Conservation (phyloP, 2,888 invertebrate genomes). For the Eilema sororculum region DNA sequence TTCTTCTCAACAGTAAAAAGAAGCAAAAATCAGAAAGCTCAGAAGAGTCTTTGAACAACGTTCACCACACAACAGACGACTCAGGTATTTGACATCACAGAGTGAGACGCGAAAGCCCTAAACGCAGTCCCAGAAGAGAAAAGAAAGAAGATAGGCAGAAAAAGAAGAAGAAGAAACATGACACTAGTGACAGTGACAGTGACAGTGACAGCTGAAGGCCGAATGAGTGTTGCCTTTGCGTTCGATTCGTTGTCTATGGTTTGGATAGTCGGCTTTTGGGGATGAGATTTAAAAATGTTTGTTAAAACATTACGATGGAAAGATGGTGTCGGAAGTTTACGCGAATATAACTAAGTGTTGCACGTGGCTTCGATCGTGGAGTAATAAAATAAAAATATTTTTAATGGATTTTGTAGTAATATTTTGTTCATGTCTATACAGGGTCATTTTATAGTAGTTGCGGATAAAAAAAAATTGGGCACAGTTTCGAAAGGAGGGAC, state of each 20-base stretch:
- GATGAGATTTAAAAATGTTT: constrained; percentile 12
- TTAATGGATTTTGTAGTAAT: not conserved
- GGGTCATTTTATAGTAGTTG: too few relatives aligned
- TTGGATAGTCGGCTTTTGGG: constrained; percentile 28
- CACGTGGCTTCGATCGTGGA: too few relatives aligned
- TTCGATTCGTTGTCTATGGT: constrained; percentile 45
- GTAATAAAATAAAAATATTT: not conserved
- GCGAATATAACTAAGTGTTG: not conserved
- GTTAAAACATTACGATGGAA: constrained; percentile 5
- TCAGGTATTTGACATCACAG: constrained; percentile 85
- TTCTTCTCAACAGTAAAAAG: constrained; percentile 62
- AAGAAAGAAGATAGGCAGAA: constrained; percentile 56
- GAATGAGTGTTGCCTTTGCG: constrained; percentile 34
- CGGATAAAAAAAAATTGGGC: too few relatives aligned
- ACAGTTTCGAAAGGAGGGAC: too few relatives aligned
- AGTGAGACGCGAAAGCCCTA: constrained; percentile 76
- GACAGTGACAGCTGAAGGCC: constrained; percentile 77
- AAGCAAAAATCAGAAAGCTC: constrained; percentile 80
- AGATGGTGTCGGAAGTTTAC: not conserved
- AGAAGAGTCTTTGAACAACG: constrained; percentile 78
- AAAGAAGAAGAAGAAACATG: constrained; percentile 65
- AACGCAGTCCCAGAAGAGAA: constrained; percentile 61
- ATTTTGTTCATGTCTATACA: too few relatives aligned
- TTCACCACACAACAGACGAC: constrained; percentile 82
- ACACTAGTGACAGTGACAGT: constrained; percentile 69